phyloP scores from a whole-genome alignment of 1,140 invertebrate species.

The Calephelis virginiensis region DNA sequence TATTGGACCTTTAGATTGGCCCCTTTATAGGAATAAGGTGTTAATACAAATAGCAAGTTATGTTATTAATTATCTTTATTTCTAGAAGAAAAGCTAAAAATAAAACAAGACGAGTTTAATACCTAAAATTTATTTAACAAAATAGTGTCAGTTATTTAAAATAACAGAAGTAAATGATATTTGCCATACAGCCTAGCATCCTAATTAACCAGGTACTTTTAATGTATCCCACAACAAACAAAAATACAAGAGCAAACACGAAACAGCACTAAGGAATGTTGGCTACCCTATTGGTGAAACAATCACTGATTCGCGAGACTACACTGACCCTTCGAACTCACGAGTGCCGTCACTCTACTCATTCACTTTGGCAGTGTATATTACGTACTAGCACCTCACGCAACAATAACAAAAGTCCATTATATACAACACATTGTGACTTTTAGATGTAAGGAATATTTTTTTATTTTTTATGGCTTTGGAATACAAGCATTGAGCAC shows the following conservation, averaged over 20 bases:
- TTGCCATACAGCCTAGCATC: slow-evolving; percentile 75
- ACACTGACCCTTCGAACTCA: slow-evolving; percentile 36
- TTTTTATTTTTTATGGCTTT: too few relatives aligned
- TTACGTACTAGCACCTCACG: slow-evolving; percentile 46
- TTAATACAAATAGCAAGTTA: slow-evolving; percentile 21
- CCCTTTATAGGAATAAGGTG: not conserved
- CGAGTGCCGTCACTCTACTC: slow-evolving; percentile 22
- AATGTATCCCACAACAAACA: slow-evolving; percentile 70
- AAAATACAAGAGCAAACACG: slow-evolving; percentile 55
- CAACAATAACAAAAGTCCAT: not conserved
- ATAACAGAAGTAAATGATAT: slow-evolving; percentile 77
- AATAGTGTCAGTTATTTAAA: slow-evolving; percentile 78
- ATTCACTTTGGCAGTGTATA: slow-evolving; percentile 44
- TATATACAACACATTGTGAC: too few relatives aligned
- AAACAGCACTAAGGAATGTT: slow-evolving; percentile 77
- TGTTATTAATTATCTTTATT: slow-evolving; percentile 32
- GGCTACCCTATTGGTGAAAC: slow-evolving; percentile 57
- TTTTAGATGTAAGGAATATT: too few relatives aligned
- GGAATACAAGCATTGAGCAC: too few relatives aligned
- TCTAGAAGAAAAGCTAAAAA: slow-evolving; percentile 37
- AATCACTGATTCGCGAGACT: slow-evolving; percentile 40
- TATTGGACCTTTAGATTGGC: too few relatives aligned
- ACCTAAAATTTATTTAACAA: slow-evolving; percentile 78
- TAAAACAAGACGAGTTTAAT: slow-evolving; percentile 58
- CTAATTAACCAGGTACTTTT: slow-evolving; percentile 77